Evolutionary conservation across 2,888 invertebrate species (phyloP), one percentile per base, ranked within the genome.

Genomic region (Agonopterix alstromeriana): DNA sequence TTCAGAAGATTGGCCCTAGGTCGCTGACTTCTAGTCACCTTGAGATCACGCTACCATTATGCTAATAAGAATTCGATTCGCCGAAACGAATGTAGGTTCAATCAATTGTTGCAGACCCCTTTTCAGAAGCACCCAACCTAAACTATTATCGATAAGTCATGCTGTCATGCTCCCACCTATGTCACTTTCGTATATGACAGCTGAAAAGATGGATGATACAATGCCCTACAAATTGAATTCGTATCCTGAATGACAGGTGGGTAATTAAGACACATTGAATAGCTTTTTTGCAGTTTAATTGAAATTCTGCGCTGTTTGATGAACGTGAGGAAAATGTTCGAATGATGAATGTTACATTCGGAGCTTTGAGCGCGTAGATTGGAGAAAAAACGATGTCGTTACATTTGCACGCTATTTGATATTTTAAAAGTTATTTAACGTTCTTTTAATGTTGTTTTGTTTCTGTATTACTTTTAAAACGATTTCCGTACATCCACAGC

Each of bases 11-110:
- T 44, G 51, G 48, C 48, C 51, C 51, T 51, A 27, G 50, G 50
- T 50, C 53, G 45, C 45, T 48, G 50, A 50, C 51, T 38, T 43
- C 11, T 27, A 10, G n/a, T 36, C 46, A 71, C 71, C 70, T 73
- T 73, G 68, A 67, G 61, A 58, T n/a, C 47, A 43, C 57, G 49
- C 50, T 48, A 56, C 50, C 48, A 56, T 58, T 65, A 67, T 65
- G 70, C 56, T 62, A 57, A 64, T 60, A 50, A 52, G 48, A 49
- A 53, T 61, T 58, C 54, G 61, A 62, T 67, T 65, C 63, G 57
- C 53, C 61, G 68, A 70, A 73, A 66, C 59, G 55, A 60, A 63
- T 60, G 63, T 65, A 60, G 55, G 49, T 48, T 53, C 54, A 47
- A 53, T 53, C 59, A 27, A 27, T 27, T 27, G 27, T 27, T 27